phyloP scores from a whole-genome alignment of 2,113 vertebrate species.

The Paramormyrops kingsleyae region DNA sequence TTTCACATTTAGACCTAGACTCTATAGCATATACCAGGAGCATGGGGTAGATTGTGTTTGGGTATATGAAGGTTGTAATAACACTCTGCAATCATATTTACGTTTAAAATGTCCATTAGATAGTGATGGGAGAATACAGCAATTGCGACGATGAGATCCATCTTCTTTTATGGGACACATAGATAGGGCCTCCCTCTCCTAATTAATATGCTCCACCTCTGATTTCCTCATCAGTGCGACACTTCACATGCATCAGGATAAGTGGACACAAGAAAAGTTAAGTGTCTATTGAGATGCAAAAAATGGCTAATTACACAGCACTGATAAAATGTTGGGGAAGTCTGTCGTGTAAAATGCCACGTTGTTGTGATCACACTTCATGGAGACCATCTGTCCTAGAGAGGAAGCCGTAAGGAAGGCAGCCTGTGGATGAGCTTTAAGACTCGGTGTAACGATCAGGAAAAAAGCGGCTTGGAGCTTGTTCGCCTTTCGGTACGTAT shows the following conservation, averaged over 20 bases:
- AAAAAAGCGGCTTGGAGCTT: not conserved
- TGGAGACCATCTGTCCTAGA: slow-evolving; percentile 44
- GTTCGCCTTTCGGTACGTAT: not conserved
- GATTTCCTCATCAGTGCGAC: slow-evolving; percentile 61
- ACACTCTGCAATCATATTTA: not conserved
- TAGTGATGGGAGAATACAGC: not conserved
- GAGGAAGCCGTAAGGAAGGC: slow-evolving; percentile 31
- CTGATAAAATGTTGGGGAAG: slow-evolving; percentile 64
- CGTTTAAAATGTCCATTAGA: not conserved
- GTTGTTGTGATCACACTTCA: slow-evolving; percentile 60
- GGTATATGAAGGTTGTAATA: not conserved
- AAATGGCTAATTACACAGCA: slow-evolving; percentile 66
- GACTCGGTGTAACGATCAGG: not conserved
- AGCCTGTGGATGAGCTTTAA: not conserved
- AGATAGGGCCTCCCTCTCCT: slow-evolving; percentile 12
- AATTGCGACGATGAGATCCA: not conserved
- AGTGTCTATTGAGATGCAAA: slow-evolving; percentile 66
- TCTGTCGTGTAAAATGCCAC: slow-evolving; percentile 51
- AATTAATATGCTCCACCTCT: slow-evolving; percentile 58
- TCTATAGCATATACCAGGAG: not conserved
- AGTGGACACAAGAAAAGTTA: slow-evolving; percentile 69
- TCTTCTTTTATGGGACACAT: not conserved
- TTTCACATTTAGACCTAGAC: not conserved
- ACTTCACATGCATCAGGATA: slow-evolving; percentile 55
- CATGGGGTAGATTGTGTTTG: not conserved